Base-by-base conservation (phyloP, 2,888 invertebrate species). In the Drosophila recens region DNA sequence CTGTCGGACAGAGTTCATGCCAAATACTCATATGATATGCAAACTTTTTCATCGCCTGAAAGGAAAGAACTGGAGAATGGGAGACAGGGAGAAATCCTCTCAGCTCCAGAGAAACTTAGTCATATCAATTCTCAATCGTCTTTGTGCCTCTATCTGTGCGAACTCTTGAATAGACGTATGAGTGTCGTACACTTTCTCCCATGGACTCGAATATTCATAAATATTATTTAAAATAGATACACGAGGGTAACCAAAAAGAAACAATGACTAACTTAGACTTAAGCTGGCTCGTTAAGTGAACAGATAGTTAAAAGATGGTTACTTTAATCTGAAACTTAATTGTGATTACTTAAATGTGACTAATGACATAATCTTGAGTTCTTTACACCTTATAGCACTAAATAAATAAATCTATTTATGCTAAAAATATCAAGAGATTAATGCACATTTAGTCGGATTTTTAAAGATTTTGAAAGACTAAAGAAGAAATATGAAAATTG, bases 11-110 rank as follows among this genome's bases (percentile, higher is more conserved):
- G 57, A 67, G 54, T 49, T 72, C 65, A 59, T 49, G 49, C 51
- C 57, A 43, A 58, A 58, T 64, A 43, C 49, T 42, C 46, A 58
- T 38, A 67, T 67, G 17, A 48, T 53, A 67, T 58, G 66, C 56
- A 40, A 52, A 46, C 36, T 51, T 64, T 56, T 11, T 30, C 58
- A 40, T 8, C 13, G 36, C 51, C 36, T 43, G 8, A 33, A 33
- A n/a, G 54, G 8, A 13, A 15, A 9, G 15, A 40, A 9, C 15
- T 5, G 15, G 27, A 27, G 27, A 6, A 27, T 5, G 27, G 27
- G 8, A 27, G 27, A 6, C 0, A 17, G 30, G 30, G 1, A 23
- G 11, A 27, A 40, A 4, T n/a, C 11, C 53, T 27, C 34, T 33
- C 27, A 34, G 36, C 36, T 13, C 36, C 40, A 30, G 11, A n/a